These are phyloP conservation scores for Plestiodon gilberti DNA, from an alignment of 2,113 vertebrate species.

Conservation along the genomic window DNA sequence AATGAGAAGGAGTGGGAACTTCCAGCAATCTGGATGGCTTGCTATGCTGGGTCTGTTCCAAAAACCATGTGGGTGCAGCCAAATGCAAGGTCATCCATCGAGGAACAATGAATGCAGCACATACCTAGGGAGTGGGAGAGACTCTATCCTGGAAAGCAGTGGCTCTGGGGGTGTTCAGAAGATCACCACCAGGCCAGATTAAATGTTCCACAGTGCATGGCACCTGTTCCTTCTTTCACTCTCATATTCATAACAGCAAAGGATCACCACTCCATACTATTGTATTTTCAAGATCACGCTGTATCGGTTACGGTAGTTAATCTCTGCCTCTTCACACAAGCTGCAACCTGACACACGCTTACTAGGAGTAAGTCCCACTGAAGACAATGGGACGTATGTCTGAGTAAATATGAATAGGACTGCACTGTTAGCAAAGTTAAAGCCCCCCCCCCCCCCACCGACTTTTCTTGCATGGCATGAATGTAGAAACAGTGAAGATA, in stretches of 20 bases:
- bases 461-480: not conserved
- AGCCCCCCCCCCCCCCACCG: not conserved
- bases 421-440: not conserved
- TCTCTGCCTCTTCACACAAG: no score
- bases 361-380: no score
- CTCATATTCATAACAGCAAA: not conserved
- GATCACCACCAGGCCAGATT: not conserved
- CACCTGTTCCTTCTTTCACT: not conserved
- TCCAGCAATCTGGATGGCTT: conserved; percentile 12
- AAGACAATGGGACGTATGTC: no score
- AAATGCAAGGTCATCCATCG: conserved; percentile 18
- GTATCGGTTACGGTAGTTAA: not conserved
- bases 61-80: not conserved
- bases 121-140: not conserved
- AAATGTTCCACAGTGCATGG: not conserved
- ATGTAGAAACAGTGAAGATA: not conserved
- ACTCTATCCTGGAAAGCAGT: conserved; percentile 1
- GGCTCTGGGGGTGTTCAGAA: not conserved
- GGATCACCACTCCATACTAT: not conserved
- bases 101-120: conserved; percentile 13
- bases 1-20: conserved; percentile 16
- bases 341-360: no score
- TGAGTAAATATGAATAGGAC: no score
- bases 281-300: not conserved
- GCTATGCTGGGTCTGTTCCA: conserved; percentile 6